These are phyloP conservation scores for Sebastes paucispinis DNA, from an alignment of 2,797 vertebrate species.

Conservation along the genomic window DNA sequence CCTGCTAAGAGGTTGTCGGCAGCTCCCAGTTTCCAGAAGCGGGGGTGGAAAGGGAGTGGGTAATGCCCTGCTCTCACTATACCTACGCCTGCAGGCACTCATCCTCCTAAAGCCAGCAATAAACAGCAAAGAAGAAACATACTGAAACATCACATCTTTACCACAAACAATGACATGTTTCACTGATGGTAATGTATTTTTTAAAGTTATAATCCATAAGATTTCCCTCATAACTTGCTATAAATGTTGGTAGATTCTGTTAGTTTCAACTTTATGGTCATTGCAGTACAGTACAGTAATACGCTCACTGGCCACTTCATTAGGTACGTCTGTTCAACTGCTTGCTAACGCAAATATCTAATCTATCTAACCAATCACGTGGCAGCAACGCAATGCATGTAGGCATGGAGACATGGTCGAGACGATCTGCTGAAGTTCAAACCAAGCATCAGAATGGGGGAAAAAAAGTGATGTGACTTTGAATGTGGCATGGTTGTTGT, in stretches of 20 bases:
- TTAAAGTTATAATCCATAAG: background rate
- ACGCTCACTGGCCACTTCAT: no score
- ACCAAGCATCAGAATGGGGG: background rate
- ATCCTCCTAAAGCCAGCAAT: background rate
- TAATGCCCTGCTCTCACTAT: conserved; percentile 20
- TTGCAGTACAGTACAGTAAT: background rate
- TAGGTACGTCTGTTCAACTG: background rate
- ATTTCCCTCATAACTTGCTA: background rate
- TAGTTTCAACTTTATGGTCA: background rate
- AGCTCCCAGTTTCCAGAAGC: conserved; percentile 65
- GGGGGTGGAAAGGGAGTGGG: conserved; percentile 8
- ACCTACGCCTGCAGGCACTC: conserved; percentile 21
- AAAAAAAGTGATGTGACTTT: background rate
- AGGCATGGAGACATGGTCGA: background rate
- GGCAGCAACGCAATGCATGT: background rate
- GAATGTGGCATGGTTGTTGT: background rate
- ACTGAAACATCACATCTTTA: background rate
- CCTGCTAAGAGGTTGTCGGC: conserved; percentile 81
- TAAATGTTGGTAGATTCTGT: background rate
- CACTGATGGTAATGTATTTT: background rate
- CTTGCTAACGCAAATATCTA: background rate
- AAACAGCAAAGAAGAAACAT: background rate
- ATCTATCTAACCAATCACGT: background rate
- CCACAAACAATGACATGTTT: background rate
- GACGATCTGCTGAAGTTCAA: background rate